phyloP scores from a whole-genome alignment of 53 echinoderm and acorn worm genomes.

The Pentamera pediparva region DNA sequence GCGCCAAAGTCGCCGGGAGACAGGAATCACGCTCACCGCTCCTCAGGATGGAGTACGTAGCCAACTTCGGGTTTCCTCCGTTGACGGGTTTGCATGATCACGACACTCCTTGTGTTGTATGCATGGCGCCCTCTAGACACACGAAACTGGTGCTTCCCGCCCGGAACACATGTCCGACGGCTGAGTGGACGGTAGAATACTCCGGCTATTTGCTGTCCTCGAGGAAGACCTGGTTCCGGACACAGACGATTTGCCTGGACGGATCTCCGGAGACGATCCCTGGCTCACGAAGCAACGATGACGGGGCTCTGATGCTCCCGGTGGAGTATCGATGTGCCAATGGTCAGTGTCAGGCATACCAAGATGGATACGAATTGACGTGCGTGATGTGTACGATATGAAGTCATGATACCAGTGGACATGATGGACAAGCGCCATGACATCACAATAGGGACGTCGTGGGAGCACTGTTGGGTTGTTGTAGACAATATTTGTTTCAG shows the following conservation, averaged over 20 bases:
- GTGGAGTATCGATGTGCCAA: not conserved
- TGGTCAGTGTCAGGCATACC: not conserved
- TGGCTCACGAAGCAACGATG: not conserved
- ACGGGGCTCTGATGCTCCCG: not conserved
- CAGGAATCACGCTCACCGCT: not conserved
- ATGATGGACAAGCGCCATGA: no score
- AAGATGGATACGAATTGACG: slow-evolving; percentile 2
- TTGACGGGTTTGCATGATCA: not conserved
- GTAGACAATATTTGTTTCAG: no score
- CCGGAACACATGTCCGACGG: not conserved
- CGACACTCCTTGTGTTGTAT: not conserved
- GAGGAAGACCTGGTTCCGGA: not conserved
- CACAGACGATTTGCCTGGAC: not conserved
- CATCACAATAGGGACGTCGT: no score
- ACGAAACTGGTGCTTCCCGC: not conserved
- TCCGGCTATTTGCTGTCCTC: not conserved
- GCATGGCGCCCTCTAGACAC: not conserved
- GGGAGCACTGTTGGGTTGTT: no score
- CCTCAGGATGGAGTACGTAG: not conserved
- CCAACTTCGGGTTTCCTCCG: not conserved
- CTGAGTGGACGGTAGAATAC: not conserved
- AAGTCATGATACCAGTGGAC: no score
- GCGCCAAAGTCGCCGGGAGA: not conserved
- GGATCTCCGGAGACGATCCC: not conserved
- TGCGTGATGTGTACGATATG: slow-evolving; percentile 1